phyloP scores from a whole-genome alignment of 2,888 invertebrate species.

The Drosophila meridiana region DNA sequence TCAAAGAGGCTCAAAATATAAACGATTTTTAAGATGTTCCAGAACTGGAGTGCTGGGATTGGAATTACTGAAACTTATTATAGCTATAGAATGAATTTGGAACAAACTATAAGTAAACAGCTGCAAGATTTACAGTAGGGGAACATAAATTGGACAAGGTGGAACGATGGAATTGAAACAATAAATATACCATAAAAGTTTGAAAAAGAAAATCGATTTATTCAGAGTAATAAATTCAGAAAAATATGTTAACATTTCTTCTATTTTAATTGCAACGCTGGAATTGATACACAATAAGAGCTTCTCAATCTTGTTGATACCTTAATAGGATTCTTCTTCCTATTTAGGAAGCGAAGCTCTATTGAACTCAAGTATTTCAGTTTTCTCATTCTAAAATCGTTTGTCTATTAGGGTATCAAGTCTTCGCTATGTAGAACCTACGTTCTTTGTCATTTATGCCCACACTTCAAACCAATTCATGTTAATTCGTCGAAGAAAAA shows the following conservation, averaged over 20 bases:
- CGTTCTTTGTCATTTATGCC: background rate
- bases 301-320: background rate
- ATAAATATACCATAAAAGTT: background rate
- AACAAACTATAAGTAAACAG: background rate
- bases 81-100: background rate
- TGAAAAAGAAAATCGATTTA: too few relatives aligned
- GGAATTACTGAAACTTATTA: background rate
- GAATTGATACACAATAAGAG: background rate
- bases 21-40: too few relatives aligned
- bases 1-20: too few relatives aligned
- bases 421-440: background rate
- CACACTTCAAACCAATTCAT: conserved; percentile 14
- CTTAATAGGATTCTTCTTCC: background rate
- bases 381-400: background rate
- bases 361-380: background rate
- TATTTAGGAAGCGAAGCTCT: background rate
- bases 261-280: background rate
- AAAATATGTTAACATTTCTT: background rate
- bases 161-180: background rate
- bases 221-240: too few relatives aligned
- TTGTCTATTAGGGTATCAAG: background rate
- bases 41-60: background rate
- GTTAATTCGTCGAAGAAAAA: conserved; percentile 25
- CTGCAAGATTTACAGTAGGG: background rate
- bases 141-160: too few relatives aligned